Evolutionary conservation across 2,888 invertebrate species (phyloP), one percentile per base, ranked within the genome.

Genomic region (Operophtera brumata): DNA sequence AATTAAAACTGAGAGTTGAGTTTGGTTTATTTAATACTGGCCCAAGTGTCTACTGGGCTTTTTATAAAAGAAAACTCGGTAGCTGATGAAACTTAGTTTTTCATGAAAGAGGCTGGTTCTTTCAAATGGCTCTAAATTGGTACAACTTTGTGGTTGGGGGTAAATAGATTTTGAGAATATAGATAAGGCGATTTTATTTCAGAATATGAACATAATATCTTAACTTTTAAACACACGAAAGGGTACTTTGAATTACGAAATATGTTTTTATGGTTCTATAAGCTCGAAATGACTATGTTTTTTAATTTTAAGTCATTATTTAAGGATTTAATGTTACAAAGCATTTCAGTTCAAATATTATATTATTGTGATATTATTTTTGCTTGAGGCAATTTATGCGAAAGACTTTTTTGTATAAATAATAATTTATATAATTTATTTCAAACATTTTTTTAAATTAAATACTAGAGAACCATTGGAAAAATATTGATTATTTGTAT

Each of bases 261-360:
- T 26, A 20, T 50, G 51, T 75, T 75, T 78, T 69, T 77, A 78
- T 71, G 62, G 28, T 75, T 78, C 71, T 73, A 75, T 78, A 74
- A 73, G 69, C 70, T 78, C 71, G 61, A 5, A 30, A 30, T 7
- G 30, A 30, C 30, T 30, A 7, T 30, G 5, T 30, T 7, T 7
- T 30, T 30, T 30, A 8, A 7, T 3, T 20, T n/a, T 26, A 26
- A 2, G 8, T 30, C 3, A 30, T 30, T 7, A 30, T 30, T 30
- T 20, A 20, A 20, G 30, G 9, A 30, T 9, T 30, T 30, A 30
- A 9, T 7, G 5, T 30, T 28, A 20, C 20, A 20, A 20, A 20
- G 4, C 20, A 20, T 20, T 2, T 4, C 20, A 20, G 20, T 20
- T 20, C 2, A 20, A 20, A 20, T 20, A 20, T 30, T 30, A 26